Evolutionary conservation across 2,797 vertebrate genomes (phyloP).

Genomic region (Macroramphosus scolopax): DNA sequence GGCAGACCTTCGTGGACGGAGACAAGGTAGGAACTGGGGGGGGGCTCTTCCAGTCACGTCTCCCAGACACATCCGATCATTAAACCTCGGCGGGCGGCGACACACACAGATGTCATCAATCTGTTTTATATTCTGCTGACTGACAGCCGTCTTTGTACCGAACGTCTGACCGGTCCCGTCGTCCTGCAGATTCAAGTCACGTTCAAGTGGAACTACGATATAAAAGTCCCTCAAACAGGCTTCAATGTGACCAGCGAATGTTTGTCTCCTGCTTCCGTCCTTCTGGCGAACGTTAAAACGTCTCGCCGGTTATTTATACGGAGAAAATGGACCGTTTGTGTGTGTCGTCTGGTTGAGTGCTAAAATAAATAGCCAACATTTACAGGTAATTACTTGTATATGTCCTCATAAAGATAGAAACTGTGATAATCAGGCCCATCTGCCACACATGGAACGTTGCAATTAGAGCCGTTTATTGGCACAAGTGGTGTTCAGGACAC

Average conservation of each 20-base stretch:
- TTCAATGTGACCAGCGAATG: background rate
- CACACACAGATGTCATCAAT: too few relatives aligned
- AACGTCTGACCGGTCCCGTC: too few relatives aligned
- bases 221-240: background rate
- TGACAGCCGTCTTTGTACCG: too few relatives aligned
- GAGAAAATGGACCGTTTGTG: conserved; percentile 6
- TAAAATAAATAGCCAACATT: conserved; percentile 28
- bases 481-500: background rate
- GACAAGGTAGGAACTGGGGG: conserved; percentile 84
- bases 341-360: background rate
- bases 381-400: conserved; percentile 38
- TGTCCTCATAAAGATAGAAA: conserved; percentile 40
- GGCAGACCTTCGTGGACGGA: conserved; percentile 86
- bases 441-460: conserved; percentile 28
- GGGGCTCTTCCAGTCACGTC: conserved; percentile 52
- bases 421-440: conserved; percentile 37
- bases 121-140: too few relatives aligned
- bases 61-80: too few relatives aligned
- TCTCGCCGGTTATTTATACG: background rate
- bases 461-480: conserved; percentile 13
- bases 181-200: too few relatives aligned
- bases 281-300: conserved; percentile 7
- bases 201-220: background rate
- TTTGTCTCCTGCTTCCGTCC: background rate
- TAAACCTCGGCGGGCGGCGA: too few relatives aligned